Conservation (phyloP, 2,888 invertebrate genomes). For the Gisinianus flammeolus region DNA sequence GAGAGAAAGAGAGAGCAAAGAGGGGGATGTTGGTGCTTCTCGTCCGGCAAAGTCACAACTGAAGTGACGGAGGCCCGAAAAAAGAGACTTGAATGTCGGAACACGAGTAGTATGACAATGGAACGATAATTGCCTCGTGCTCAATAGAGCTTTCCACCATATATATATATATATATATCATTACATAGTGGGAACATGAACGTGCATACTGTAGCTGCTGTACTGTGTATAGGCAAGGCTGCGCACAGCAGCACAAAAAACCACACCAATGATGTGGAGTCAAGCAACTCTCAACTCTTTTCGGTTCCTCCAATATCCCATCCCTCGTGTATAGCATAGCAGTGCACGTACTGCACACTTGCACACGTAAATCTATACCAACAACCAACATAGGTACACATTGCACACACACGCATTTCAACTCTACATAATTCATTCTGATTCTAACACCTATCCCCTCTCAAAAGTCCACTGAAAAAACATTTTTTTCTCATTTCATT, state of each 20-base stretch:
- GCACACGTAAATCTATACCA: background rate
- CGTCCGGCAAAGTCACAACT: conserved; percentile 39
- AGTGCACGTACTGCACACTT: background rate
- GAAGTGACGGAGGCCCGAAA: conserved; percentile 46
- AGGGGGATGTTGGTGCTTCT: conserved; percentile 29
- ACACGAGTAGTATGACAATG: conserved; percentile 58
- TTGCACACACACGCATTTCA: background rate
- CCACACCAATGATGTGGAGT: background rate
- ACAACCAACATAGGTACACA: too few species aligned
- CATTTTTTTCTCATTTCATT: background rate
- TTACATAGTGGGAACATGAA: too few species aligned
- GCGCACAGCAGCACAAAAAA: background rate
- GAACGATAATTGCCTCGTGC: conserved; percentile 59
- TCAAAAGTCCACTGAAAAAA: too few species aligned
- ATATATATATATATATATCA: too few species aligned
- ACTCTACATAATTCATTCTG: too few species aligned
- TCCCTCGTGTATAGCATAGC: background rate
- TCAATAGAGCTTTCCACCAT: conserved; percentile 48
- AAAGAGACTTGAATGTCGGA: conserved; percentile 57
- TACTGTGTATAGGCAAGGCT: background rate
- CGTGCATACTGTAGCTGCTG: background rate
- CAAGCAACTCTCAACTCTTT: background rate
- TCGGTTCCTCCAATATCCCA: background rate
- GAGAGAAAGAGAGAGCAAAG: conserved; percentile 23
- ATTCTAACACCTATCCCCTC: too few species aligned